phyloP scores from a whole-genome alignment of 2,113 vertebrate genomes.

The Oryzias melastigma region DNA sequence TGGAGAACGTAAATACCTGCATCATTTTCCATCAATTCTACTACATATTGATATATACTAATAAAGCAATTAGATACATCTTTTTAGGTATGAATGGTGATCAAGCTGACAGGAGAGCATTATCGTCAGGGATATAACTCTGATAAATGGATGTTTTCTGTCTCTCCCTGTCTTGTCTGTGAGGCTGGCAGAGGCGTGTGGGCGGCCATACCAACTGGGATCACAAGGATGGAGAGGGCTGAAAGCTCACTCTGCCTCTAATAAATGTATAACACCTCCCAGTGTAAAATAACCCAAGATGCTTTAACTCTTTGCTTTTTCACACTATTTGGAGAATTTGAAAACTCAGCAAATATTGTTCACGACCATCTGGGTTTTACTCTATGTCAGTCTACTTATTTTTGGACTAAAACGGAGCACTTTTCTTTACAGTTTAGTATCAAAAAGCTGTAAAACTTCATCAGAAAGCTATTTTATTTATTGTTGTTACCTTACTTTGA shows the following conservation, averaged over 20 bases:
- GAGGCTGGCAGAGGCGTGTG: slow-evolving; percentile 70
- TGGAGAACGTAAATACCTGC: not conserved
- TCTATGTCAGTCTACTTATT: slow-evolving; percentile 29
- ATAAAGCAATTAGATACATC: slow-evolving; percentile 19
- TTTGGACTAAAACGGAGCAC: slow-evolving; percentile 30
- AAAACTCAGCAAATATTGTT: slow-evolving; percentile 55
- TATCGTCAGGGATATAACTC: slow-evolving; percentile 49
- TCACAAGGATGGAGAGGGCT: slow-evolving; percentile 70
- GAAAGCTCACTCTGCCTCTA: slow-evolving; percentile 66
- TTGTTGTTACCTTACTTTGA: not conserved
- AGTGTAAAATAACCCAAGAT: slow-evolving; percentile 60
- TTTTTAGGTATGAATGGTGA: slow-evolving; percentile 19
- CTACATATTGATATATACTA: not conserved
- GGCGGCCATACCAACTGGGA: slow-evolving; percentile 74
- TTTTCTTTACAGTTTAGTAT: slow-evolving; percentile 12
- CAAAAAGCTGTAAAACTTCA: no score
- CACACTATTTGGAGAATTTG: slow-evolving; percentile 44
- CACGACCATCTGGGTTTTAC: slow-evolving; percentile 44
- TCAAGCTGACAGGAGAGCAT: slow-evolving; percentile 30
- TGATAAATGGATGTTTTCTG: slow-evolving; percentile 60
- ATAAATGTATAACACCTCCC: slow-evolving; percentile 71
- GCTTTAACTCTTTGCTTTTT: slow-evolving; percentile 49
- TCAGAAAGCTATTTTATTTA: no score
- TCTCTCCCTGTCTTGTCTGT: slow-evolving; percentile 62
- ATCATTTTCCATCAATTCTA: slow-evolving; percentile 1